Evolutionary conservation across 2,797 vertebrate species (phyloP).

Genomic region (Chiroxiphia lanceolata): DNA sequence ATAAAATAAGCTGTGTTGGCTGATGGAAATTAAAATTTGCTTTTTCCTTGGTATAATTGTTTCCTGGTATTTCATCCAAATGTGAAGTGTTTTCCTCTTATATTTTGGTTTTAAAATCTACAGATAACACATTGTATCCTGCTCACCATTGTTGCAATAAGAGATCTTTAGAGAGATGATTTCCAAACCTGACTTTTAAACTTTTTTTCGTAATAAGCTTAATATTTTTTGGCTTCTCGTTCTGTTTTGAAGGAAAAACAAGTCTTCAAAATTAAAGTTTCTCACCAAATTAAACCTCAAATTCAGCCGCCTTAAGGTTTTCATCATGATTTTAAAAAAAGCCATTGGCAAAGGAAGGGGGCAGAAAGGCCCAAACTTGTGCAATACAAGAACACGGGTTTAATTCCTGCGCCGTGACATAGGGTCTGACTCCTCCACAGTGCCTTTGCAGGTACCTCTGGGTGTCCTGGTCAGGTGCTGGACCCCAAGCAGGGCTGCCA

Average conservation of each 20-base stretch:
- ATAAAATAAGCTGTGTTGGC: background rate
- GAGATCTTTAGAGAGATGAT: background rate
- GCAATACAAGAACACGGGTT: background rate
- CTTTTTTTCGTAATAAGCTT: background rate
- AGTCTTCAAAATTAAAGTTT: background rate
- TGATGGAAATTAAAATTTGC: background rate
- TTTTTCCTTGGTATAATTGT: background rate
- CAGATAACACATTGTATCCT: slow-evolving; percentile 2
- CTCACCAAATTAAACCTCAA: background rate
- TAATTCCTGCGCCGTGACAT: background rate
- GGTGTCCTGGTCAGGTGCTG: fast-evolving
- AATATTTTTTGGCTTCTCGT: background rate
- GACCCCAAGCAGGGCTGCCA: background rate
- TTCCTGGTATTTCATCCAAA: slow-evolving; percentile 40
- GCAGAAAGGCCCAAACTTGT: background rate
- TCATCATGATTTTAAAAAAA: background rate
- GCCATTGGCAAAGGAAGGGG: background rate
- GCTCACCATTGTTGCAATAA: background rate
- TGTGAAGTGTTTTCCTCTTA: background rate
- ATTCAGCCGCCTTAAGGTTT: background rate
- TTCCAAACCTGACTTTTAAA: background rate
- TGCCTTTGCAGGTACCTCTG: background rate
- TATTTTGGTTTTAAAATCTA: background rate
- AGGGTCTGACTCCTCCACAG: fast-evolving
- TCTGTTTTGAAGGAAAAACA: background rate